Percentiles rank a stretch among this genome's conserved stretches.
Evolutionary conservation across 2,888 invertebrate species (phyloP).

Genomic region (Leucozona laternaria): DNA sequence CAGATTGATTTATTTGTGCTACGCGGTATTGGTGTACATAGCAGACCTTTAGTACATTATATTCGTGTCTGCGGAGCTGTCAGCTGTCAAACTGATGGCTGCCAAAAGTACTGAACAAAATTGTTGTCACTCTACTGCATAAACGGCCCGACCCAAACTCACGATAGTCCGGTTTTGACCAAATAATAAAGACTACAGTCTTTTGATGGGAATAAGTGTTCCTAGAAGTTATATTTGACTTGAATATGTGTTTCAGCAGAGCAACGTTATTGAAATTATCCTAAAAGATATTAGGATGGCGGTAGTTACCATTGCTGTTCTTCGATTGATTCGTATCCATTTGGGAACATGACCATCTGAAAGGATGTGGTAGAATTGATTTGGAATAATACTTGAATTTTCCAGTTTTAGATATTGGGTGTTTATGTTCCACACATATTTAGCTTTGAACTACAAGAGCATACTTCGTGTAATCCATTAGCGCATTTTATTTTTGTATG

Average conservation of each 20-base stretch:
- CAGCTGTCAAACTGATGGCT: too few relatives aligned
- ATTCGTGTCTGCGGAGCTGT: too few relatives aligned
- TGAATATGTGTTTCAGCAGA: slow-evolving; percentile 19
- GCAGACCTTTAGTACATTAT: too few relatives aligned
- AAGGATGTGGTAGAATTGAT: slow-evolving; percentile 55
- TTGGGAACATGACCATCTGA: slow-evolving; percentile 80
- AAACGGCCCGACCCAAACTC: slow-evolving; percentile 75
- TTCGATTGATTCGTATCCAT: slow-evolving; percentile 80
- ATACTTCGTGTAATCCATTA: too few relatives aligned
- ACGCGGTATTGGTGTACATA: too few relatives aligned
- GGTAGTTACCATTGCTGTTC: slow-evolving; percentile 1
- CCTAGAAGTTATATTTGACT: background rate
- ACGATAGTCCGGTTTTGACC: slow-evolving; percentile 31
- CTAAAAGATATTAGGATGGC: background rate
- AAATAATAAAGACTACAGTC: slow-evolving; percentile 35
- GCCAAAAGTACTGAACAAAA: too few relatives aligned
- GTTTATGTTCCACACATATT: background rate
- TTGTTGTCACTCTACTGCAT: too few relatives aligned
- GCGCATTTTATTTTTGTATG: too few relatives aligned
- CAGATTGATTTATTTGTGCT: too few relatives aligned
- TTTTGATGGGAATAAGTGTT: slow-evolving; percentile 30
- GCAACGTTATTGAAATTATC: slow-evolving; percentile 3
- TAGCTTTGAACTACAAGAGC: too few relatives aligned
- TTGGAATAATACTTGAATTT: slow-evolving; percentile 37
- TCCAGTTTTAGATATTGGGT: slow-evolving; percentile 3